Evolutionary conservation across 2,113 vertebrate genomes (phyloP).

Genomic region (Marcusenius ussheri): DNA sequence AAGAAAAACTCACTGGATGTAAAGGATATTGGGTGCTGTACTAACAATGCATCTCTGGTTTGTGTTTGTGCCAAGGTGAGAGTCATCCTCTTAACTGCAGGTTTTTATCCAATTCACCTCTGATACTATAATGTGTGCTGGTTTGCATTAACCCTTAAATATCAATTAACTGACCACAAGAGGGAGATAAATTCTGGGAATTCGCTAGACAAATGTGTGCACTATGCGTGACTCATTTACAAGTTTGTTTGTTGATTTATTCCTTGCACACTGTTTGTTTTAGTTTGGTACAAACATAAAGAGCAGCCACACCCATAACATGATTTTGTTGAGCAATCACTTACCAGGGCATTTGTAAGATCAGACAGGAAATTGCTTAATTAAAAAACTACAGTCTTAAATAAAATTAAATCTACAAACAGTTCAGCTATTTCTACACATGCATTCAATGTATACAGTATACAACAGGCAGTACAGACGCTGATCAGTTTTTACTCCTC

Average conservation of each 20-base stretch:
- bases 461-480: background rate
- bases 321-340: background rate
- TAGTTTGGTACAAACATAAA: background rate
- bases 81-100: conserved; percentile 2
- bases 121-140: conserved; percentile 4
- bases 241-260: background rate
- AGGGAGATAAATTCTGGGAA: background rate
- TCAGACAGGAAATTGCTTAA: background rate
- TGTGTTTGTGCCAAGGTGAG: conserved; percentile 24
- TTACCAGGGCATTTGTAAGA: background rate
- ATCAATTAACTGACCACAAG: background rate
- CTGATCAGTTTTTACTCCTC: background rate
- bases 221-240: background rate
- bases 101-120: background rate
- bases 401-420: background rate
- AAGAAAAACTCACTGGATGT: conserved; percentile 28
- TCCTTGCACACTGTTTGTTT: background rate
- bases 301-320: background rate
- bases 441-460: background rate
- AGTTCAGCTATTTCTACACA: background rate
- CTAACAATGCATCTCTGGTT: conserved; percentile 33
- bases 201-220: background rate
- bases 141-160: conserved; percentile 7
- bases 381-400: background rate
- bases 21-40: conserved; percentile 41